phyloP scores from a whole-genome alignment of 2,797 vertebrate species.

The Petrocephalus sullivani region DNA sequence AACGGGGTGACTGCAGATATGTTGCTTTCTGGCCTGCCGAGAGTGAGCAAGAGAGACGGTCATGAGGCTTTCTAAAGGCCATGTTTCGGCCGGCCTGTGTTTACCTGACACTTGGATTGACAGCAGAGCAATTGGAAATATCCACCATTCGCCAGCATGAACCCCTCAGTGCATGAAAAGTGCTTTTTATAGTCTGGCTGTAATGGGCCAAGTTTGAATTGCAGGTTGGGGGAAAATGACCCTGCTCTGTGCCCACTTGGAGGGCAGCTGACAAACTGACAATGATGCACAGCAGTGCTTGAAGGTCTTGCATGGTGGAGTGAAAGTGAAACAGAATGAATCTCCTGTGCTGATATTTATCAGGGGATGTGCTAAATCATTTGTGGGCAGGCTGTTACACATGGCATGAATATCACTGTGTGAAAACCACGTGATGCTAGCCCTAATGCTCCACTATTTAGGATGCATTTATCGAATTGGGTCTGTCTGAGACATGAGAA shows the following conservation, averaged over 20 bases:
- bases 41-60: conserved; percentile 42
- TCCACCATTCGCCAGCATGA: conserved; percentile 72
- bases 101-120: conserved; percentile 81
- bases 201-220: conserved; percentile 82
- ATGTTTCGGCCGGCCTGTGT: conserved; percentile 70
- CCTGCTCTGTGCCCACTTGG: conserved; percentile 65
- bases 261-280: conserved; percentile 74
- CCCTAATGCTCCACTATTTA: neutral
- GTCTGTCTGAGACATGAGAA: neutral
- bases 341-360: conserved; percentile 60
- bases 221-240: conserved; percentile 77
- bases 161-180: conserved; percentile 75
- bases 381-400: neutral
- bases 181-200: conserved; percentile 81
- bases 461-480: neutral
- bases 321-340: conserved; percentile 52
- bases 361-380: conserved; percentile 49
- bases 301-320: conserved; percentile 58
- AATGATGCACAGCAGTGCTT: conserved; percentile 66
- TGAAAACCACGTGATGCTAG: neutral
- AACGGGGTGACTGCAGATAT: conserved; percentile 67
- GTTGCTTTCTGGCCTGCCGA: conserved; percentile 61
- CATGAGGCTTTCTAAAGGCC: conserved; percentile 63
- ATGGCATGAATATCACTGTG: neutral
- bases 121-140: conserved; percentile 81